Conservation (phyloP, 1,140 invertebrate species). For the Cherax destructor region DNA sequence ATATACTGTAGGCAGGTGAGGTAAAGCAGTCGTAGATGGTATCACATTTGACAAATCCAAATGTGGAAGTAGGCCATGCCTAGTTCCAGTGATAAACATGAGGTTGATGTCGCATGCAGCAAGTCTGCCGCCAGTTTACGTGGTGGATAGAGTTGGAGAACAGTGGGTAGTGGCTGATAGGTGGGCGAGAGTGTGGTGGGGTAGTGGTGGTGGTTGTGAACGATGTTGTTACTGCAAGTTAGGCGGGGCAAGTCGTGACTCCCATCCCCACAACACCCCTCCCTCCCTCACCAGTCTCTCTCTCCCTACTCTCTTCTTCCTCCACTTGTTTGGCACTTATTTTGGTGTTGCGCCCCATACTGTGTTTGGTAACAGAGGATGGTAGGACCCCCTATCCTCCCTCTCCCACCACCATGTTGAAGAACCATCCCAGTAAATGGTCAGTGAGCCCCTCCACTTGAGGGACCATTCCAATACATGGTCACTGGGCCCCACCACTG, state of each 20-base stretch:
- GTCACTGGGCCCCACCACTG: neutral
- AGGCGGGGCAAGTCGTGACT: slow-evolving; percentile 48
- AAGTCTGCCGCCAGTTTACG: neutral
- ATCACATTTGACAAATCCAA: too few relatives aligned
- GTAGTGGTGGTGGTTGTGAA: neutral
- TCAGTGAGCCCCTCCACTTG: neutral
- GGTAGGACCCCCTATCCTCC: too few relatives aligned
- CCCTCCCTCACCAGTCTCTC: neutral
- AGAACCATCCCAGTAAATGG: too few relatives aligned
- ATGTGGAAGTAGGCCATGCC: too few relatives aligned
- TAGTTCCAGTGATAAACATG: too few relatives aligned
- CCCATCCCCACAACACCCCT: neutral
- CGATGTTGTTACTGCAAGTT: slow-evolving; percentile 14
- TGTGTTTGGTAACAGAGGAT: too few relatives aligned
- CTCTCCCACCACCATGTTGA: too few relatives aligned
- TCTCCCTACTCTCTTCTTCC: neutral
- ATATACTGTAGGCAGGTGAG: too few relatives aligned
- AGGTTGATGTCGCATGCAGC: too few relatives aligned
- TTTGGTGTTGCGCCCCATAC: neutral
- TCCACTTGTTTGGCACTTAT: neutral
- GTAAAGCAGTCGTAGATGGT: too few relatives aligned
- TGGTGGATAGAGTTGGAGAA: neutral
- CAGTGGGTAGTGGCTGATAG: neutral
- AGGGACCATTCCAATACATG: neutral
- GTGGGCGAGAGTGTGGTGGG: neutral